phyloP scores from a whole-genome alignment of 2,113 vertebrate genomes.

The Phylloscopus trochiloides region DNA sequence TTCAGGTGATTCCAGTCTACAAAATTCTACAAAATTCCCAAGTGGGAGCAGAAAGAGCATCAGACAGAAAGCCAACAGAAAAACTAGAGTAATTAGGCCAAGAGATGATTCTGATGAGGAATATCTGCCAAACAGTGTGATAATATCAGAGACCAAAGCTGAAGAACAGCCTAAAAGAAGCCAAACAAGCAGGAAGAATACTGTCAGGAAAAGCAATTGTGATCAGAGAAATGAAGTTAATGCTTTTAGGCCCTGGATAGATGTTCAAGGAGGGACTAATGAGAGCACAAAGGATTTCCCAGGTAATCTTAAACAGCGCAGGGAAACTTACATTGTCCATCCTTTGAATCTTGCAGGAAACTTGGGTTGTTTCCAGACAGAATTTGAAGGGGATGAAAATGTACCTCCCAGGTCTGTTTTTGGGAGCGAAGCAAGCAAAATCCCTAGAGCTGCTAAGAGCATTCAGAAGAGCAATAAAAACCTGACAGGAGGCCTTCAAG shows the following conservation, averaged over 20 bases:
- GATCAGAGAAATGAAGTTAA: not conserved
- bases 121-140: not conserved
- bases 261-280: not conserved
- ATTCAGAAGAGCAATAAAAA: not conserved
- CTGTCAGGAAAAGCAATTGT: not conserved
- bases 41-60: not conserved
- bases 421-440: constrained; percentile 1
- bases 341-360: not conserved
- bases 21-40: not conserved
- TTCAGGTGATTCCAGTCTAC: not conserved
- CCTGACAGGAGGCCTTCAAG: not conserved
- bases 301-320: not conserved
- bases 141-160: not conserved
- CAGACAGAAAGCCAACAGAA: constrained; percentile 14
- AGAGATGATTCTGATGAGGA: not conserved
- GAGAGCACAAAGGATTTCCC: not conserved
- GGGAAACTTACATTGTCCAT: not conserved
- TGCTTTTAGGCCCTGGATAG: not conserved
- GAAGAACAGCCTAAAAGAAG: not conserved
- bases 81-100: not conserved
- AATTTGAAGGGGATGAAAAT: not conserved
- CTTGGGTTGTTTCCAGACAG: not conserved
- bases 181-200: not conserved
- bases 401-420: not conserved
- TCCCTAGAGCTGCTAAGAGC: not conserved